These are phyloP conservation scores for Allacma fusca DNA, from an alignment of 2,888 invertebrate species.

Conservation along the genomic window DNA sequence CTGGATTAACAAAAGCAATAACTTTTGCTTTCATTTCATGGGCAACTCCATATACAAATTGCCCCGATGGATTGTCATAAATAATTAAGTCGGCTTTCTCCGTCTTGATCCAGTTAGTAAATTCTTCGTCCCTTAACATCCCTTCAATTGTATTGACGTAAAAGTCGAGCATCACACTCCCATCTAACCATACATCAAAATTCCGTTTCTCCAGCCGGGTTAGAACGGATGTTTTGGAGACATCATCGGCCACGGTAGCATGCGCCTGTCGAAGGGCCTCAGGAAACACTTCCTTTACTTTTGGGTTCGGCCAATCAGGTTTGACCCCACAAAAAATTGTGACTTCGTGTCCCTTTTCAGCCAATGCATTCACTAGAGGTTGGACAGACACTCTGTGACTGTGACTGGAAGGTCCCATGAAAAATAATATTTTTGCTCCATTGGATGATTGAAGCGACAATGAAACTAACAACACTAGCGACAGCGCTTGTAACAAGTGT, in stretches of 20 bases:
- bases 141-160: neutral
- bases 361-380: neutral
- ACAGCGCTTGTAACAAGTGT: no score
- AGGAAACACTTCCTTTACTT: neutral
- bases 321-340: neutral
- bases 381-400: neutral
- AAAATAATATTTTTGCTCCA: neutral
- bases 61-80: neutral
- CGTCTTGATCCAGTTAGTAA: neutral
- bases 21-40: neutral
- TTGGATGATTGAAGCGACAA: no score
- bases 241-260: no score
- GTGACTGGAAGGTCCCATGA: neutral
- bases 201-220: neutral
- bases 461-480: no score
- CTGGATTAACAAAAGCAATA: neutral
- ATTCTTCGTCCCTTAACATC: neutral
- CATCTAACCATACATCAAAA: neutral
- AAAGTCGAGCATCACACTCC: neutral
- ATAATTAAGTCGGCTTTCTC: neutral
- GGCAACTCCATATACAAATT: neutral
- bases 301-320: neutral
- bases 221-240: neutral
- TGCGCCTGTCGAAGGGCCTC: no score
- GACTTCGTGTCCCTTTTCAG: neutral